Percentiles rank a stretch among this genome's conserved stretches.
Conservation (phyloP, 2,113 vertebrate genomes). For the Struthidea cinerea region DNA sequence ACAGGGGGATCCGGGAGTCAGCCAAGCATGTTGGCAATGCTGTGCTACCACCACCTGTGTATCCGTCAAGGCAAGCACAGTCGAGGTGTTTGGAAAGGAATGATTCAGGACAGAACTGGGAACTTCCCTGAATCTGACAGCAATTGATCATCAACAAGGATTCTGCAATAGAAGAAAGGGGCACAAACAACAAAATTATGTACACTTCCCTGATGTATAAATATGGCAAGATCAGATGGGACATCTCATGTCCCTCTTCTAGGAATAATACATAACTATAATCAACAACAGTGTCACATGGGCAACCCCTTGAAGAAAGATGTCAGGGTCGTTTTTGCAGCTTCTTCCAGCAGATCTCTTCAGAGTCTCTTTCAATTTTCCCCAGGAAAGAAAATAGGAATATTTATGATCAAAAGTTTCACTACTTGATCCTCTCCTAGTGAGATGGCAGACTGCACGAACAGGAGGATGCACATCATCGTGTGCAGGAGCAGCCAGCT, state of each 20-base stretch:
- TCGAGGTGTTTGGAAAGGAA: not conserved
- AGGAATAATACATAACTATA: not conserved
- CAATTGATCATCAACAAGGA: not conserved
- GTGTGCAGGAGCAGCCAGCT: not conserved
- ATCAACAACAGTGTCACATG: not conserved
- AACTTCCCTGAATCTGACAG: not conserved
- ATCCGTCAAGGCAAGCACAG: not conserved
- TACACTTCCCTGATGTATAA: not conserved
- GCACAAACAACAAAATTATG: not conserved
- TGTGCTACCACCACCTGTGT: not conserved
- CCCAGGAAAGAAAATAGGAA: not conserved
- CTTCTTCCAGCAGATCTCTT: not conserved
- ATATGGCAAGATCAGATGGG: not conserved
- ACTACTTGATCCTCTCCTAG: not conserved
- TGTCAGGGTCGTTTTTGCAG: not conserved
- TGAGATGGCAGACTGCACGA: not conserved
- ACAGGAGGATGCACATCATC: not conserved
- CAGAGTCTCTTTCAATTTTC: not conserved
- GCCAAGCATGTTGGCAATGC: not conserved
- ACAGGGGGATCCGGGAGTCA: not conserved
- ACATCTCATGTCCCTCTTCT: not conserved
- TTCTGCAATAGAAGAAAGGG: not conserved
- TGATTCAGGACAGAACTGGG: not conserved
- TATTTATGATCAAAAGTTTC: not conserved
- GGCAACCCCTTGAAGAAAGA: not conserved